Conservation (phyloP, 2,113 vertebrate species). For the Nettapus auritus region DNA sequence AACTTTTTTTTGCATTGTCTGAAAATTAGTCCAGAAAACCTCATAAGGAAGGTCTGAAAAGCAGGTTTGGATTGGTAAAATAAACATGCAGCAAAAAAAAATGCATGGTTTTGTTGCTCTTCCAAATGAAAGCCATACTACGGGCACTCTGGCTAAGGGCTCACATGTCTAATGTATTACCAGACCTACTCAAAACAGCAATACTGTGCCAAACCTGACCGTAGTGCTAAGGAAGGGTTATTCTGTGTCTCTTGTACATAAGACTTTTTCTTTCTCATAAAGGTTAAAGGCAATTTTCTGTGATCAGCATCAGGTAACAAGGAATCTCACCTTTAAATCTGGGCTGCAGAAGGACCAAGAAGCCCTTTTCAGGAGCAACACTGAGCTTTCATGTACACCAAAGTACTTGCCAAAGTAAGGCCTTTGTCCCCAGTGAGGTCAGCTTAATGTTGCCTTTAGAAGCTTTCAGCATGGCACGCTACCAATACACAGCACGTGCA, state of each 20-base stretch:
- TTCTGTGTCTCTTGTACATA: rapidly evolving
- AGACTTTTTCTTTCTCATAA: neutral
- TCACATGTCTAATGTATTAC: rapidly evolving
- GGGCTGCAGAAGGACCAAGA: neutral
- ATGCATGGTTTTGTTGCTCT: rapidly evolving
- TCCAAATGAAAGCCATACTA: rapidly evolving
- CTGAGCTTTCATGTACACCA: too few relatives aligned
- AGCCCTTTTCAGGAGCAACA: neutral
- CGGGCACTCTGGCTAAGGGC: too few relatives aligned
- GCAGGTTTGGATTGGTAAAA: rapidly evolving
- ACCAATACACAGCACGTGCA: rapidly evolving
- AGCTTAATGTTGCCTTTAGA: rapidly evolving
- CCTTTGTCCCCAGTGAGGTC: rapidly evolving
- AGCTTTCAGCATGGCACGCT: rapidly evolving
- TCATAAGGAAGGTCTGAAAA: rapidly evolving
- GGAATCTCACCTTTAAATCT: rapidly evolving
- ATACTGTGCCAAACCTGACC: rapidly evolving
- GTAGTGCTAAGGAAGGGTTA: rapidly evolving
- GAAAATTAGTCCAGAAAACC: rapidly evolving
- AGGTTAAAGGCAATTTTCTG: neutral
- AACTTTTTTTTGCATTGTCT: neutral
- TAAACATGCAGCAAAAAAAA: rapidly evolving
- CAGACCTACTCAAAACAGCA: rapidly evolving
- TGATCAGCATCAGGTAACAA: rapidly evolving
- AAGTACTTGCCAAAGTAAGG: too few relatives aligned